phyloP scores from a whole-genome alignment of 2,888 invertebrate genomes.

The Drosophila pullipes region DNA sequence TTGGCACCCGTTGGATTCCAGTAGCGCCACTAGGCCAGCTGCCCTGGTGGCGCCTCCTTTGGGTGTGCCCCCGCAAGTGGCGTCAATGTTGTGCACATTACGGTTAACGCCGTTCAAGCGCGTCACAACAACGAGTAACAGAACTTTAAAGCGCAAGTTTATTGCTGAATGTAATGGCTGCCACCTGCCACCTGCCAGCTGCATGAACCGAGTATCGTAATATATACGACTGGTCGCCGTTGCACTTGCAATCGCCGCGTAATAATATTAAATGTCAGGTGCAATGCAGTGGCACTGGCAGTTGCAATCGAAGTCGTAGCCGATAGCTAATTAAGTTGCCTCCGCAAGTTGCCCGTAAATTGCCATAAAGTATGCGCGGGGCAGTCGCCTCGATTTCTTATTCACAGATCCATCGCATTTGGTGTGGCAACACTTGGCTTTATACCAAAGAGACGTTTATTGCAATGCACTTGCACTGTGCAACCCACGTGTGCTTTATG shows the following conservation, averaged over 20 bases:
- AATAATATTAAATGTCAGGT: constrained; percentile 79
- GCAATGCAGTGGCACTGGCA: constrained; percentile 63
- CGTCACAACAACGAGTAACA: constrained; percentile 21
- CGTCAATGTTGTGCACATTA: constrained; percentile 76
- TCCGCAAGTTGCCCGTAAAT: constrained; percentile 30
- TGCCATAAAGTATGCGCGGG: constrained; percentile 70
- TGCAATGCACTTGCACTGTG: constrained; percentile 37
- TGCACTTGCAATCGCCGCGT: constrained; percentile 46
- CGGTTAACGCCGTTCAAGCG: constrained; percentile 67
- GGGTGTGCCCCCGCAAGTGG: constrained; percentile 58
- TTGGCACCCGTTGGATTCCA: constrained; percentile 27
- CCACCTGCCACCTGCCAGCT: constrained; percentile 11
- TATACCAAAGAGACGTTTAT: constrained; percentile 33
- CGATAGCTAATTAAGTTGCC: constrained; percentile 77
- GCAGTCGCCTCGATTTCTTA: constrained; percentile 9
- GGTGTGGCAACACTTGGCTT: constrained; percentile 40
- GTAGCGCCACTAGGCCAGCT: neutral
- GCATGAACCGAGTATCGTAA: constrained; percentile 42
- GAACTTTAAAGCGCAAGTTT: constrained; percentile 62
- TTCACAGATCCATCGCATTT: constrained; percentile 17
- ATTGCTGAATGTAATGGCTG: constrained; percentile 41
- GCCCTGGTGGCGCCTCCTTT: constrained; percentile 30
- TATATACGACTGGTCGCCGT: constrained; percentile 58
- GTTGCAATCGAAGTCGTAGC: constrained; percentile 47
- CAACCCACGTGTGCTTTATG: constrained; percentile 62